These are phyloP conservation scores for Eupithecia exiguata DNA, from an alignment of 2,888 invertebrate genomes.

Conservation along the genomic window DNA sequence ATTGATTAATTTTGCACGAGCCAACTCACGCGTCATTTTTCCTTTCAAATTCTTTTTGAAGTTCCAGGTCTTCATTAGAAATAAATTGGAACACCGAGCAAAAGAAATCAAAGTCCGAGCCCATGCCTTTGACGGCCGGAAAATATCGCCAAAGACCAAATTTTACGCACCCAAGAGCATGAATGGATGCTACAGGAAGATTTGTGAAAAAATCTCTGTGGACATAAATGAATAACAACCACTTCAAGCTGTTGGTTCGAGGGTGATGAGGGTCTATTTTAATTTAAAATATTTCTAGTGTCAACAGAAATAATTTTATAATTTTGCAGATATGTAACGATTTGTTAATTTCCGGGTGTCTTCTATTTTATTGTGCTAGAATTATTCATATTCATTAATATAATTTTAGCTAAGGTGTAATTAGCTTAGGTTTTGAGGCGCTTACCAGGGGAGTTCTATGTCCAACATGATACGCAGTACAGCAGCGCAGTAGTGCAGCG, in stretches of 20 bases:
- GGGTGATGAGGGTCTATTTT: background rate
- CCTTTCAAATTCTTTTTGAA: background rate
- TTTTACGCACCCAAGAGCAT: constrained; percentile 48
- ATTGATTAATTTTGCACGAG: background rate
- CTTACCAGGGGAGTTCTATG: too few relatives aligned
- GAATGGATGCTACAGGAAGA: constrained; percentile 47
- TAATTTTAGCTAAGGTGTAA: too few relatives aligned
- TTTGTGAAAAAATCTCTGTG: constrained; percentile 24
- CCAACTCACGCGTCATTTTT: background rate
- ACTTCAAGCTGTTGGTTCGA: background rate
- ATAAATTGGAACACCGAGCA: constrained; percentile 23
- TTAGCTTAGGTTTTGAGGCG: too few relatives aligned
- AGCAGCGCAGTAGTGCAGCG: too few relatives aligned
- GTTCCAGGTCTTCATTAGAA: constrained; percentile 1
- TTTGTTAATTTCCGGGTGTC: background rate
- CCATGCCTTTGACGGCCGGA: constrained; percentile 36
- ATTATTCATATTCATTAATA: background rate
- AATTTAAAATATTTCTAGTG: background rate
- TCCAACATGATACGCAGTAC: too few relatives aligned
- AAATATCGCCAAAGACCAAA: constrained; percentile 46
- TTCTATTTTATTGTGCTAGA: background rate
- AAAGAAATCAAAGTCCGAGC: constrained; percentile 25
- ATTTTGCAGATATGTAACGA: background rate
- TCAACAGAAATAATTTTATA: background rate
- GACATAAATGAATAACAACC: constrained; percentile 9